Percentiles rank a stretch among this genome's conserved stretches.
phyloP scores from a whole-genome alignment of 1,140 invertebrate species.

The Microplitis demolitor region DNA sequence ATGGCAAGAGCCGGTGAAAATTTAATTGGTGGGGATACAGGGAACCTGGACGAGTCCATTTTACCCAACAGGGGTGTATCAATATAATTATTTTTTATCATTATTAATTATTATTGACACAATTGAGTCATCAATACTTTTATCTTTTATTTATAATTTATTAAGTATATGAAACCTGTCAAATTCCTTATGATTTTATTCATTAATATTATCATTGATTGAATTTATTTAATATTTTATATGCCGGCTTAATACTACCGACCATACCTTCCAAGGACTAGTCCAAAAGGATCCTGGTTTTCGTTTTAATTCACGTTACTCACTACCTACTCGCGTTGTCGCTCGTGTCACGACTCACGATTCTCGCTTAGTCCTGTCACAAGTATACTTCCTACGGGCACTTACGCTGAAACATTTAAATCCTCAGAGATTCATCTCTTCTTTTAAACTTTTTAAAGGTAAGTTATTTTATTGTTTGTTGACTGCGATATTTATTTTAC shows the following conservation, averaged over 20 bases:
- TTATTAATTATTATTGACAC: not conserved
- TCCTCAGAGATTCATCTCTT: not conserved
- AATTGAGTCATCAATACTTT: not conserved
- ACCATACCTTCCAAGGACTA: conserved; percentile 47
- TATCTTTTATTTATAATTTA: too few species aligned
- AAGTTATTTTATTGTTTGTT: not conserved
- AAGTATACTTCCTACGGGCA: conserved; percentile 16
- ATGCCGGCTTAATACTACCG: conserved; percentile 22
- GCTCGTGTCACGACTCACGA: conserved; percentile 36
- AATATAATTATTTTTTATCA: conserved; percentile 8
- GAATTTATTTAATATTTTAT: not conserved
- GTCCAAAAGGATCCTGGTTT: conserved; percentile 52
- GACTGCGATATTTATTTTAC: not conserved
- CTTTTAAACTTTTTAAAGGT: conserved; percentile 11
- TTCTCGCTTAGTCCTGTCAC: conserved; percentile 42
- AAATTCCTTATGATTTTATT: not conserved
- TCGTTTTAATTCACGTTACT: conserved; percentile 52
- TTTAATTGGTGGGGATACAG: conserved; percentile 42
- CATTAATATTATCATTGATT: not conserved
- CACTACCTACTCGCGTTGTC: conserved; percentile 44
- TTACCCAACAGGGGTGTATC: conserved; percentile 32
- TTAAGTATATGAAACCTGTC: too few species aligned
- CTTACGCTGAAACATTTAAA: not conserved
- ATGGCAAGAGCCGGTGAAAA: conserved; percentile 70
- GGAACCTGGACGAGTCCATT: conserved; percentile 57